Base-by-base conservation (phyloP, 2,888 invertebrate species). In the Tachina lurida region DNA sequence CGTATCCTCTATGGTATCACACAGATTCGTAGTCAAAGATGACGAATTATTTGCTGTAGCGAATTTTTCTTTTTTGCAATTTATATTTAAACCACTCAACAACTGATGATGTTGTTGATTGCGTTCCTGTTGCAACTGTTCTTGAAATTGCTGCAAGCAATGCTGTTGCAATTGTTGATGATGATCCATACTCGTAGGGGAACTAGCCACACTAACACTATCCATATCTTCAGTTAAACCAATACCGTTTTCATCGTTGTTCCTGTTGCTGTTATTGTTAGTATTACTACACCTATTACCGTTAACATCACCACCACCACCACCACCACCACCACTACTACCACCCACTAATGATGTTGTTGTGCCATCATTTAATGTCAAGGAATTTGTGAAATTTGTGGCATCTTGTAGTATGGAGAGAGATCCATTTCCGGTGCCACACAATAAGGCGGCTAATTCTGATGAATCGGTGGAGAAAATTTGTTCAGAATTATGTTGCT, bases 1-100 rank as follows among this genome's bases (percentile, higher is more conserved):
- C 84, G 91, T 89, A 88, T 93, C 93, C 78, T 92, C 93, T 65
- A 92, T 91, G 82, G 92, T 90, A 89, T 91, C 91, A 90, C 91
- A 91, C 87, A 93, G 89, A 87, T 89, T 90, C 84, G 88, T 74
- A 56, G 89, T 87, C 76, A 89, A 87, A 7, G 86, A 79, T 43
- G 84, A 54, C 17, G 81, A 71, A 67, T 75, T 84, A 31, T 65
- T 76, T 70, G 89, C 84, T 54, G 87, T 88, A 77, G 91, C 90
- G 77, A 88, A 90, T 87, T 91, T 91, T 85, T 90, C 91, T 87
- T 91, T 92, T 89, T 92, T 92, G 87, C 91, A 91, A 88, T 91
- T 90, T 70, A 90, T 90, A 88, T 89, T 91, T 52, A 92, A 88
- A 85, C 89, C 90, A 45, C 90, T 84, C 88, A 90, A 80, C 85